Base-by-base conservation (phyloP, 2,113 vertebrate species). In the Notiomystis cincta region DNA sequence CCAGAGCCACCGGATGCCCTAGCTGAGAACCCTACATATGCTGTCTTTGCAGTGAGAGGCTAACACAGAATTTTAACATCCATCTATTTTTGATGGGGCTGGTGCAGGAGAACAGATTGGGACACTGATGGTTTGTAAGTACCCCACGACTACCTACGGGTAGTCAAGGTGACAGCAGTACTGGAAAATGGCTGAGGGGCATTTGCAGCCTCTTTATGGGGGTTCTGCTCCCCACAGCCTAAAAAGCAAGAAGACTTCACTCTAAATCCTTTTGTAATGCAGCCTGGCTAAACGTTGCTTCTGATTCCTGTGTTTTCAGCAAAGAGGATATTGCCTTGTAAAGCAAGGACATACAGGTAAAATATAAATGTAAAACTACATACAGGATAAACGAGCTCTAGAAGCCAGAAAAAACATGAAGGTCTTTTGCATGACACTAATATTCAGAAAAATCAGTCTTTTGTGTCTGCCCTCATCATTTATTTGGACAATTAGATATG, bases 401-500 rank as follows among this genome's bases (percentile, higher is more conserved):
- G 44, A 72, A 87, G 73, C 16, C 21, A 91, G 69, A 44, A 33
- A 89, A 91, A 72, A 14, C 45, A 57, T 19, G 30, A 91, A 86
- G 56, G 71, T 71, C 84, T 84, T 97, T 94, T 95, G 72, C 83
- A 86, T 7, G 4, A 73, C 30, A 86, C 15, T 88, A 62, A 77
- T 57, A 62, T 67, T 91, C 38, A 54, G 90, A 47, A 87, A 96
- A 94, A 96, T 83, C 64, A 48, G 89, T 27, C 87, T 73, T 97
- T 96, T 93, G 78, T 85, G n/a, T 83, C 82, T 89, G 71, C 15
- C 9, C n/a, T 70, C 4, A 7, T 60, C 25, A 31, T 94, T 96
- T 96, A 97, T 87, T 97, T 67, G 40, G 83, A 87, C 40, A 16
- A 96, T 96, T 96, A 97, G 90, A 91, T 93, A 92, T 50, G 82